phyloP scores from a whole-genome alignment of 1,140 invertebrate genomes.

The Lanistes nyassanus region DNA sequence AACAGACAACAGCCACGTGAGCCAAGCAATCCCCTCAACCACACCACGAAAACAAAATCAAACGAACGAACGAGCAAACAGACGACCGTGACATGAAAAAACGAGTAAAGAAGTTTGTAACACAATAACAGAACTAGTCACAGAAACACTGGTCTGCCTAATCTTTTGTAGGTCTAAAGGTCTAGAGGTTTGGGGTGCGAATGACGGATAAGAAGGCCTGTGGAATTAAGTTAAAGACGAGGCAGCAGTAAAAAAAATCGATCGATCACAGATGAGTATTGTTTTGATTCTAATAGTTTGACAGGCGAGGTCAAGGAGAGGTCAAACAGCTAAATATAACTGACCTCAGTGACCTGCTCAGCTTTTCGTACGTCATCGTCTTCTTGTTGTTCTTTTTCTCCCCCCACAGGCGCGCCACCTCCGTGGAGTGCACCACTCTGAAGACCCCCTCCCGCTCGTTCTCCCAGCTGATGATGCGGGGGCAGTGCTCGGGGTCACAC shows the following conservation, averaged over 20 bases:
- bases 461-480: conserved; percentile 80
- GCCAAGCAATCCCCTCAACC: background rate
- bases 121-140: no score
- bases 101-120: no score
- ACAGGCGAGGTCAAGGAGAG: no score
- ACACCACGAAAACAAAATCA: background rate
- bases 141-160: no score
- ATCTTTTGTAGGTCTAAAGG: no score
- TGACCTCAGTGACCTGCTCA: conserved; percentile 90
- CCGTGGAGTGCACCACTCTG: conserved; percentile 87
- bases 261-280: no score
- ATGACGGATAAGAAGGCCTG: no score
- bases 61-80: background rate
- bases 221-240: no score
- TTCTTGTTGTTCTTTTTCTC: conserved; percentile 82
- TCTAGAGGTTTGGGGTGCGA: no score
- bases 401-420: conserved; percentile 90
- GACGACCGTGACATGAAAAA: background rate
- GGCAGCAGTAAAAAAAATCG: no score
- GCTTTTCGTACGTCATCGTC: conserved; percentile 94
- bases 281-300: no score
- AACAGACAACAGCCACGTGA: background rate
- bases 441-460: conserved; percentile 86
- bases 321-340: no score
- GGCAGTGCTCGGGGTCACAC: conserved; percentile 40